Base-by-base conservation (phyloP, 2,888 invertebrate genomes). In the Arctia plantaginis region DNA sequence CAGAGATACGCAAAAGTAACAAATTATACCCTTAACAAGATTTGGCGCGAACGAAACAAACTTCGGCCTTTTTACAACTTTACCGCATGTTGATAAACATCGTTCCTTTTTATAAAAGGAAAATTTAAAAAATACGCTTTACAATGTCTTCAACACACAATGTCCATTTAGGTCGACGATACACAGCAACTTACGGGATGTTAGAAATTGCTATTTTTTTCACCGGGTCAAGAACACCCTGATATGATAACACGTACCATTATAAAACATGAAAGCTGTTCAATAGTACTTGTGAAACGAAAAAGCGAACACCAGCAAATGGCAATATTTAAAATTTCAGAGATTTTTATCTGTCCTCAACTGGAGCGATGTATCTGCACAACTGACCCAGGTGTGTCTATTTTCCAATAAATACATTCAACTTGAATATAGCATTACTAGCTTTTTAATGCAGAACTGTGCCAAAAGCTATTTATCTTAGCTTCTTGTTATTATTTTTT, bases 101-200 rank as follows among this genome's bases (percentile, higher is more conserved):
- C 27, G 30, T 33, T 51, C 0, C 69, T 41, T 66, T 55, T 27
- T 74, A 67, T 0, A 41, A 47, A 70, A 65, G 65, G 51, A 55
- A 69, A 33, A 35, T 69, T 55, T 55, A 69, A 51, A 55, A 55
- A 2, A 69, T 33, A 78, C 47, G 30, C n/a, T 44, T 4, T n/a
- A 44, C 33, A 44, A 69, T 71, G 47, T 66, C 66, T 30, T 23
- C 30, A n/a, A 77, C 69, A 72, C 20, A 51, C 20, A 73, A 72
- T 72, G 59, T 72, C 67, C 72, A 66, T 83, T 83, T 75, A 27
- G 27, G 51, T 13, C 23, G 18, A 30, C 41, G 23, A 39, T 59
- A 33, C 12, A 66, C 7, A n/a, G 1, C n/a, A 33, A 33, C 39
- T 69, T 66, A 51, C n/a, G 10, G 33, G 69, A 30, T 55, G 12